Evolutionary conservation across 2,797 vertebrate genomes (phyloP), one percentile per base, ranked within the genome.

Genomic region (Tangara arthus): DNA sequence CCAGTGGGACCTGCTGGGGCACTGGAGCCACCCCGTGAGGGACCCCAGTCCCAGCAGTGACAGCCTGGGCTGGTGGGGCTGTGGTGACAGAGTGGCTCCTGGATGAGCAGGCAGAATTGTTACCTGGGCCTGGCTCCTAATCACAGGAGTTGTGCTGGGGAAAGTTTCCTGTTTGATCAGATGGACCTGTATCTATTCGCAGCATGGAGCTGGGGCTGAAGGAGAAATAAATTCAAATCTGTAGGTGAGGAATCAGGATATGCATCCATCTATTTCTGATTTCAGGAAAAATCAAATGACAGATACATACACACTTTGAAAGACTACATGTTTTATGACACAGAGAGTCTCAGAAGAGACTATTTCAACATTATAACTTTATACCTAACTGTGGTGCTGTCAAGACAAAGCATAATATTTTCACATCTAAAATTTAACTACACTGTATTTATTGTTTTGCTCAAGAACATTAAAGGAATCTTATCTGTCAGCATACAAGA

Each of bases 331-430:
- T 44, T 53, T 92, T 87, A 80, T 39, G 82, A 82, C 39, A 83
- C 9, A 57, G 12, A 65, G 35, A 65, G 39, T 89, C 86, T 94
- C 89, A 47, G 64, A 93, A 94, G 93, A 91, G 76, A 89, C 73
- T 94, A 75, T 82, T 87, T 77, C 72, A 92, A 87, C 68, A 87
- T 93, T 91, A 90, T 90, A 88, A 95, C 75, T 95, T 95, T 86
- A 94, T 90, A 68, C 69, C 53, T 94, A 70, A 82, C 79, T 82
- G 82, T 90, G 61, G 52, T 81, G 35, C 70, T 79, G 63, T 91
- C 94, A 90, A 95, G 94, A 83, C 19, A 76, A 87, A 94, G 85
- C 70, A 89, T 83, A 84, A 70, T 82, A 37, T 49, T 87, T 78
- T 94, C 76, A 22, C 63, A 59, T 65, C 85, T 87, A 87, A 93